Evolutionary conservation across 2,113 vertebrate species (phyloP), one percentile per base, ranked within the genome.

Genomic region (Cottus gobio): DNA sequence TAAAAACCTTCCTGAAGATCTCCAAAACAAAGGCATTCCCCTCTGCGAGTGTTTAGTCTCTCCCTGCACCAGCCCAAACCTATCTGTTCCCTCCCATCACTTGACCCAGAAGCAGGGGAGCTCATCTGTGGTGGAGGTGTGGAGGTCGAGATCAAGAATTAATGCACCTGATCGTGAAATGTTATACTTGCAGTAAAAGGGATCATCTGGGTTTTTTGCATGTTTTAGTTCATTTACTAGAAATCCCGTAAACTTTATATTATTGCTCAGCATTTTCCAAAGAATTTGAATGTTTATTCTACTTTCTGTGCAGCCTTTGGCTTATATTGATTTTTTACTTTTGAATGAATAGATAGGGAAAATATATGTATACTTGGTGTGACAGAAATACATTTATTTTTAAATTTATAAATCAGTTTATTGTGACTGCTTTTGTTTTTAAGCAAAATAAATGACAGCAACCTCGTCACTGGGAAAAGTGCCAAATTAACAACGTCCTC

Each of bases 1-100:
- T 97, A 97, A 95, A 86, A 95, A 92, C 89, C 92, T 92, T 94
- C 90, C 93, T 34, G 95, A 96, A 95, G 94, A 95, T 96, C 96
- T 96, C 93, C 96, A 96, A 97, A 98, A 97, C 97, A 98, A 93
- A 94, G 91, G 93, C 96, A 96, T 96, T 96, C 96, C 96, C 96
- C 91, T 95, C 95, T 78, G 95, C 93, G 94, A 95, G 95, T 98
- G 97, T 98, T 98, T 98, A 97, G 97, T 97, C 97, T 98, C 96
- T 95, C 85, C 91, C 93, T 92, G 92, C 93, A 92, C 90, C 88
- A 87, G 54, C 85, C 89, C 90, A 86, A 90, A 95, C 95, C 95
- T 95, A 96, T 97, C 96, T 96, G 95, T 93, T 96, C 95, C 80
- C 95, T 96, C 95, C 94, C 96, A 95, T 95, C 95, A 95, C 92